These are phyloP conservation scores for Bembecia ichneumoniformis DNA, from an alignment of 2,888 invertebrate genomes.

Conservation along the genomic window DNA sequence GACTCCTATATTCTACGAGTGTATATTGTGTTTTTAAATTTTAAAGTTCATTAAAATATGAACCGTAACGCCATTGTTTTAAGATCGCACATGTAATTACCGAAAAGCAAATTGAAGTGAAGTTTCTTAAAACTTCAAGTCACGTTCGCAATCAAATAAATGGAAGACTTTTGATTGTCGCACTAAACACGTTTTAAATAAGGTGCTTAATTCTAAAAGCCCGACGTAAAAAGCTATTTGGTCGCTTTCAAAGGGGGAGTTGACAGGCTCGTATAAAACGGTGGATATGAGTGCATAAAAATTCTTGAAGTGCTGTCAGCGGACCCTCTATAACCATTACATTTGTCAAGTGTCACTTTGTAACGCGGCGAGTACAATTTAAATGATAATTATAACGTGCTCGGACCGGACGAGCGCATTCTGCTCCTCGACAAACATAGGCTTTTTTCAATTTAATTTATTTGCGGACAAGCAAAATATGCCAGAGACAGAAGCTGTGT, in stretches of 20 bases:
- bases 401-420: constrained; percentile 23
- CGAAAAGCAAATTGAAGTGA: too few relatives aligned
- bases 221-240: not conserved
- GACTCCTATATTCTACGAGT: constrained; percentile 18
- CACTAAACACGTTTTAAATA: too few relatives aligned
- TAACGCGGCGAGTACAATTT: constrained; percentile 63
- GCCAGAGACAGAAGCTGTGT: too few relatives aligned
- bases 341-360: constrained; percentile 68
- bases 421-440: constrained; percentile 8
- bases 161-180: not conserved
- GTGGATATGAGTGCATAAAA: constrained; percentile 69
- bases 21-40: not conserved
- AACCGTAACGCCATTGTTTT: not conserved
- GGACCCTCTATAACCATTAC: constrained; percentile 60
- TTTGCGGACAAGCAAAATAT: not conserved
- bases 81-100: too few relatives aligned
- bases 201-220: too few relatives aligned
- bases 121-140: not conserved
- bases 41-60: not conserved
- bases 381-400: constrained; percentile 67
- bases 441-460: not conserved
- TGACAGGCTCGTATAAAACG: constrained; percentile 62
- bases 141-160: not conserved
- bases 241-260: constrained; percentile 35
- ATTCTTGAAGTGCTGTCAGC: constrained; percentile 62